These are phyloP conservation scores for Catajapyx aquilonaris DNA, from an alignment of 1,140 invertebrate genomes.

Conservation along the genomic window DNA sequence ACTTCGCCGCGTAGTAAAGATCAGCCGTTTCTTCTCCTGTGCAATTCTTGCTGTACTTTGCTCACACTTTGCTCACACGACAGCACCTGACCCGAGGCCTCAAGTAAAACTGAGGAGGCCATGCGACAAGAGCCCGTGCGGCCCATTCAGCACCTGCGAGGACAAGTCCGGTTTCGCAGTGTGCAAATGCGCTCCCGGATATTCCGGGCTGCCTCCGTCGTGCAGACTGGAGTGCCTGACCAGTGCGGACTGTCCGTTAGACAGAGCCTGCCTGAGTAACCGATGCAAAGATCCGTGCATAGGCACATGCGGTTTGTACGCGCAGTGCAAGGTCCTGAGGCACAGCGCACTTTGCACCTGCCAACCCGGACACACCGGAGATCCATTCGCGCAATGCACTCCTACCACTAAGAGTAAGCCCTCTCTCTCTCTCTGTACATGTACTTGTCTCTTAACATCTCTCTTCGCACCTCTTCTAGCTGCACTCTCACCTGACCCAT, in stretches of 20 bases:
- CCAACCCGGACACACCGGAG: slow-evolving; percentile 21
- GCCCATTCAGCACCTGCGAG: slow-evolving; percentile 16
- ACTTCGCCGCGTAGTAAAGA: no score
- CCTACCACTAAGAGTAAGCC: not conserved
- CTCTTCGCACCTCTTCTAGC: not conserved
- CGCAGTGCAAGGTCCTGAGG: slow-evolving; percentile 10
- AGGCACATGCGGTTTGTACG: slow-evolving; percentile 5
- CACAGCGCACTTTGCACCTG: slow-evolving; percentile 21
- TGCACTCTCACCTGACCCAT: slow-evolving; percentile 9
- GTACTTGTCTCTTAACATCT: not conserved
- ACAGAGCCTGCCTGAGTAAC: slow-evolving; percentile 4
- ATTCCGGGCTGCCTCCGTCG: slow-evolving; percentile 10
- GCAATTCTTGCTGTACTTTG: not conserved
- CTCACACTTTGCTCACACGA: not conserved
- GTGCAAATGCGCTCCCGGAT: slow-evolving; percentile 17
- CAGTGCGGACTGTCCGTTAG: slow-evolving; percentile 7
- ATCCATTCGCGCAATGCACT: slow-evolving; percentile 13
- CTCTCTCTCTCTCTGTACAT: not conserved
- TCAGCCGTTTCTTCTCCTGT: no score
- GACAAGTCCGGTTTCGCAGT: slow-evolving; percentile 8
- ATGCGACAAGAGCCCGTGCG: not conserved
- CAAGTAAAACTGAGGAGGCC: not conserved
- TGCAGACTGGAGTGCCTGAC: slow-evolving; percentile 11
- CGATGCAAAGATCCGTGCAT: slow-evolving; percentile 8
- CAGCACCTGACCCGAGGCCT: not conserved